Evolutionary conservation across 2,888 invertebrate genomes (phyloP), one percentile per base, ranked within the genome.

Genomic region (Melanotus villosus): DNA sequence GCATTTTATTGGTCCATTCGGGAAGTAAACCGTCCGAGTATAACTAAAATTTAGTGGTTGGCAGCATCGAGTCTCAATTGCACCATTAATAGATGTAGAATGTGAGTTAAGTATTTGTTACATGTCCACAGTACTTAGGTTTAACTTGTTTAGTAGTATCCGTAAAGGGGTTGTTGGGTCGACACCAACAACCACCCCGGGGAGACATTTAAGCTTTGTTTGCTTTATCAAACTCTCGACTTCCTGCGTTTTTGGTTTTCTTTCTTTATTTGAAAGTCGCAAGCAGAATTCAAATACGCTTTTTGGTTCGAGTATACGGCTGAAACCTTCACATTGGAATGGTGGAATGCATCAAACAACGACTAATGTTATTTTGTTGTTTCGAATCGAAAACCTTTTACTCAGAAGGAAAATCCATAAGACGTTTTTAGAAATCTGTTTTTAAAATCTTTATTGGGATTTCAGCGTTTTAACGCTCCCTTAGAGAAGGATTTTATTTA

Each of bases 171-270:
- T 52, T 66, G 66, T 60, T 52, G 59, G 54, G 68, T 59, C 67
- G 65, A 69, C 70, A 70, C 62, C 60, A 72, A 68, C 68, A 67
- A 64, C 69, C 47, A 72, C 76, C 73, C 78, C 59, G 52, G 79
- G 79, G 79, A 78, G 74, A 75, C 79, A 78, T 79, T 79, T 78
- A 76, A 79, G 78, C 77, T 79, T 76, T 79, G 79, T 79, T 79
- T 79, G 77, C 78, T 79, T 79, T 79, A 79, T 79, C 79, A 79
- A 76, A 79, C 77, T 77, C 77, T 77, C 75, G 75, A 76, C 78
- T 79, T 77, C 73, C 73, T 75, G 68, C 77, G 75, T 76, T 78
- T 79, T 76, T 76, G 73, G 75, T 73, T 77, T 77, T 76, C 76
- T 74, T 77, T 75, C 74, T 75, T 76, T 77, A 79, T 79, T 79